Percentiles rank a stretch among this genome's conserved stretches.
phyloP scores from a whole-genome alignment of 2,113 vertebrate species.

The Petroica traversi region DNA sequence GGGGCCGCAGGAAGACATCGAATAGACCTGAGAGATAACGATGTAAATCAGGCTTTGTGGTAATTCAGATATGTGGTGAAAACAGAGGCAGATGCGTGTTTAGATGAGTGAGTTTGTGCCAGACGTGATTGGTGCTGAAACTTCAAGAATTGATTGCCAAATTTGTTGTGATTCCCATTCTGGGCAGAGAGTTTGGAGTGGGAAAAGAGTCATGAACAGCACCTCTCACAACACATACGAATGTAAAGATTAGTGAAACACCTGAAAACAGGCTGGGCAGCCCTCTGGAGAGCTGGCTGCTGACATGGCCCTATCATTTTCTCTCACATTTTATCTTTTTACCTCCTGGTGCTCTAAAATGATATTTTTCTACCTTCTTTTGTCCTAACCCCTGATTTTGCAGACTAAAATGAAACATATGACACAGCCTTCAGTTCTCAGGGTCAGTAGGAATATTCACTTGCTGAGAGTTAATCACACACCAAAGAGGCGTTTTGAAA shows the following conservation, averaged over 20 bases:
- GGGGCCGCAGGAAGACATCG: neutral
- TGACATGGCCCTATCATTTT: neutral
- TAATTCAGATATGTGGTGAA: slow-evolving; percentile 1
- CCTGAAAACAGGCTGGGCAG: neutral
- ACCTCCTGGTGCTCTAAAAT: neutral
- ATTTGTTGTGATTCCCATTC: neutral
- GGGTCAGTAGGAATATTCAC: neutral
- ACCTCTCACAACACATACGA: neutral
- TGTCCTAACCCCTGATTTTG: neutral
- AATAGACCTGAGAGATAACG: neutral
- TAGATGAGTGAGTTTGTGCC: slow-evolving; percentile 1
- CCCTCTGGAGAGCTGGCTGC: neutral
- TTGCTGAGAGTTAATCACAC: neutral
- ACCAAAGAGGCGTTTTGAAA: neutral
- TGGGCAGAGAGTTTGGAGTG: neutral
- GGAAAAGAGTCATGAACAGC: neutral
- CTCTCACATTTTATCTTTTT: neutral
- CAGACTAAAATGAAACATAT: neutral
- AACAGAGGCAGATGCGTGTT: slow-evolving; percentile 6
- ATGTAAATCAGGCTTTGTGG: slow-evolving; percentile 19
- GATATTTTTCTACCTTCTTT: neutral
- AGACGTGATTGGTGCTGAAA: neutral
- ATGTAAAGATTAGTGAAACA: neutral
- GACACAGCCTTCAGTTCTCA: neutral
- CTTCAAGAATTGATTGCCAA: neutral